phyloP scores from a whole-genome alignment of 2,113 vertebrate species.

The Mesembrinibis cayennensis region DNA sequence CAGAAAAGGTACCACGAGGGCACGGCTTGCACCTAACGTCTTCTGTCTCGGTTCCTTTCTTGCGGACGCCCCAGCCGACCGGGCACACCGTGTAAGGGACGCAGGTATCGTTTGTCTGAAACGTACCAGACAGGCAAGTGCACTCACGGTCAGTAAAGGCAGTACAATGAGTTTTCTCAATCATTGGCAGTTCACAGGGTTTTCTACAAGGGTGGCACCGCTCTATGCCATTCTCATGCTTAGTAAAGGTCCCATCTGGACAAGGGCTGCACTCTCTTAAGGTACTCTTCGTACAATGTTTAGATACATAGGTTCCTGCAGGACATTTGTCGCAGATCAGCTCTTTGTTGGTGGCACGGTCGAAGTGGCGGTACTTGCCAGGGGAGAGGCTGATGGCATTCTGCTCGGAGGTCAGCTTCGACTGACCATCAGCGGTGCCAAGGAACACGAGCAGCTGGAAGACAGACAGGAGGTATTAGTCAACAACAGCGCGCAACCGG shows the following conservation, averaged over 20 bases:
- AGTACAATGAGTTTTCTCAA: slow-evolving; percentile 85
- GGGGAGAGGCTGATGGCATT: slow-evolving; percentile 73
- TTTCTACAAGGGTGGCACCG: slow-evolving; percentile 87
- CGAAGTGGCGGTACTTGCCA: slow-evolving; percentile 84
- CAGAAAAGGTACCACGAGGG: slow-evolving; percentile 88
- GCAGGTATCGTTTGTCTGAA: slow-evolving; percentile 78
- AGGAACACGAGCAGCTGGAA: slow-evolving; percentile 85
- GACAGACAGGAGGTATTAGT: slow-evolving; percentile 17
- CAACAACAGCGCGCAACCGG: fast-evolving
- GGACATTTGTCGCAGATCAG: slow-evolving; percentile 95
- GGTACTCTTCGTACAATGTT: slow-evolving; percentile 83
- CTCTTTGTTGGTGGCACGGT: slow-evolving; percentile 80
- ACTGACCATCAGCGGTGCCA: slow-evolving; percentile 73
- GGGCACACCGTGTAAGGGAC: slow-evolving; percentile 82
- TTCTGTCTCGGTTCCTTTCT: slow-evolving; percentile 84
- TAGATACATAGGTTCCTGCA: slow-evolving; percentile 89
- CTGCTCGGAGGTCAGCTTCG: slow-evolving; percentile 71
- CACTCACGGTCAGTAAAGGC: slow-evolving; percentile 88
- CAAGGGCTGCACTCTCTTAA: slow-evolving; percentile 92
- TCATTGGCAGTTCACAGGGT: slow-evolving; percentile 79
- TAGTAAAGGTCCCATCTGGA: slow-evolving; percentile 84
- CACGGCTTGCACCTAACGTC: slow-evolving; percentile 89
- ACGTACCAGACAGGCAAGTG: slow-evolving; percentile 83
- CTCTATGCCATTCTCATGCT: slow-evolving; percentile 89
- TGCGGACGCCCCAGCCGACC: slow-evolving; percentile 86